Evolutionary conservation across 2,113 vertebrate genomes (phyloP), one percentile per base, ranked within the genome.

Genomic region (Nestor notabilis): DNA sequence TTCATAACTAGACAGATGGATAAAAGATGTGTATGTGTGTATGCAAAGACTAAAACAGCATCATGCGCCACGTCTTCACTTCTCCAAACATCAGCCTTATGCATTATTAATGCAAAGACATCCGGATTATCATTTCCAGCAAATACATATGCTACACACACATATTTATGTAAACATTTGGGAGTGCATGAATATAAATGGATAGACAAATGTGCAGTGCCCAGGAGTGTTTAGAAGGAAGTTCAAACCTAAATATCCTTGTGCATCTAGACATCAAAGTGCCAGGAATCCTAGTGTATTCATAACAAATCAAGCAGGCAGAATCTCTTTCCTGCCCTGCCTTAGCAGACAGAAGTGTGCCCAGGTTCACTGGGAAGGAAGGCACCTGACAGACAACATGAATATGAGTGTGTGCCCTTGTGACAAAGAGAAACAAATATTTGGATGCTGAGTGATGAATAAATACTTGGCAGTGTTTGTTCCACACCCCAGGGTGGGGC

Each of bases 401-500:
- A 43, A 47, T 49, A 37, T 56, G 78, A 80, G 77, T 12, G 37
- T 70, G 65, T 12, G 35, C 21, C 76, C 52, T 2, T 10, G 79
- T 93, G 88, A 95, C 88, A 95, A 44, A 55, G 50, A 28, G 93
- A 89, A 86, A 93, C 75, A 96, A 95, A 92, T 95, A 93, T n/a
- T 80, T 96, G 72, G 90, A 94, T 93, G 95, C 72, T 89, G 95
- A 93, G 88, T 96, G 76, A 65, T 76, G 95, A 95, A 96, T 92
- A 95, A 96, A 95, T 94, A 84, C 60, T n/a, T 95, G 52, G 21
- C 83, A 3, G 77, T 90, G 89, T 95, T 97, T 96, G 91, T 69
- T 65, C 89, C 97, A 94, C 95, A 95, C 96, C 94, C 91, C 83
- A 95, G 91, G 96, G 96, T 94, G 95, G 91, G 94, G 94, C 91